Conservation (phyloP, 2,888 invertebrate genomes). For the Meloe dianella region DNA sequence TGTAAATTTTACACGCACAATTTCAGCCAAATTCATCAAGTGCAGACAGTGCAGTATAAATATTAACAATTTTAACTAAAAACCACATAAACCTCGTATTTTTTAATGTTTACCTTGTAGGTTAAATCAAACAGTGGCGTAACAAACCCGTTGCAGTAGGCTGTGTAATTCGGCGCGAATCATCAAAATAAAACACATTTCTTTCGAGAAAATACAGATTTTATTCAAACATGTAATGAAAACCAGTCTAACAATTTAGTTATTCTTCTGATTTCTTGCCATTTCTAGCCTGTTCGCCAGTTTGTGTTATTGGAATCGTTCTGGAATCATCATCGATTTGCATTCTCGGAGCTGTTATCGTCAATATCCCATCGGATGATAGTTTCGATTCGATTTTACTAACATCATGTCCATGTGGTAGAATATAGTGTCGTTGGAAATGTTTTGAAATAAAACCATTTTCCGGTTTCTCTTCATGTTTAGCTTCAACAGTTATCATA, state of each 20-base stretch:
- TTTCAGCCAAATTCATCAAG: too few relatives aligned
- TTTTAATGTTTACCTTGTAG: too few relatives aligned
- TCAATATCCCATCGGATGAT: conserved; percentile 77
- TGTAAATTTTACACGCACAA: neutral
- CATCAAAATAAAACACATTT: too few relatives aligned
- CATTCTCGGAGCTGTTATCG: conserved; percentile 67
- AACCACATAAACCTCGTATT: too few relatives aligned
- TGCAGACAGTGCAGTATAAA: neutral
- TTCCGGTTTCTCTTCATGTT: conserved; percentile 76
- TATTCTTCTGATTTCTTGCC: neutral
- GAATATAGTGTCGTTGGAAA: conserved; percentile 74
- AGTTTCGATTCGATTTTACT: conserved; percentile 74
- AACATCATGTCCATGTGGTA: conserved; percentile 78
- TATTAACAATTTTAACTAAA: neutral
- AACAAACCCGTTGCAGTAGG: too few relatives aligned
- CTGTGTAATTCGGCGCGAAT: too few relatives aligned
- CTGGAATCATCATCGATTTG: neutral
- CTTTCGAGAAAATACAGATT: too few relatives aligned
- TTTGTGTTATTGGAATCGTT: neutral
- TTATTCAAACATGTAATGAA: neutral
- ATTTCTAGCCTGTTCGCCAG: neutral
- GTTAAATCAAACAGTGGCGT: too few relatives aligned
- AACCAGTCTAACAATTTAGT: neutral
- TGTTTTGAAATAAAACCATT: conserved; percentile 79
- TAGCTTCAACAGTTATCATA: conserved; percentile 74